These are phyloP conservation scores for Sebastes schlegelii DNA, from an alignment of 2,113 vertebrate species.

Conservation along the genomic window DNA sequence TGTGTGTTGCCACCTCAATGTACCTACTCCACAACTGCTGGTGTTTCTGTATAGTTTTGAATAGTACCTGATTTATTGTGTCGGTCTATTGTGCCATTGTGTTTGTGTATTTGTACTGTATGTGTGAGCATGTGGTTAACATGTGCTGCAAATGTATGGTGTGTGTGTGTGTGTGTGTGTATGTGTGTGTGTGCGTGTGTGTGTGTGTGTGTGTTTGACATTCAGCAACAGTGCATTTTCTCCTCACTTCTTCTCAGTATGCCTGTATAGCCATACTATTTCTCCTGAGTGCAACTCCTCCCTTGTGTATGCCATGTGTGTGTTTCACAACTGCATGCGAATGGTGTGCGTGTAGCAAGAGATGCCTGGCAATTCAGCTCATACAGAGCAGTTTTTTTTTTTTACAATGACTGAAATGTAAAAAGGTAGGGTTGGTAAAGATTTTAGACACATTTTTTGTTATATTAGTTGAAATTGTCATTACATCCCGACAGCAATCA, in stretches of 20 bases:
- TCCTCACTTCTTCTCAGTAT: not conserved
- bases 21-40: too few relatives aligned
- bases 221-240: conserved; percentile 8
- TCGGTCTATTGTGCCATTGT: not conserved
- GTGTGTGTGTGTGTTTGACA: conserved; percentile 2
- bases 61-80: not conserved
- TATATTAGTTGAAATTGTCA: too few relatives aligned
- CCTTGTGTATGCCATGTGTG: conserved; percentile 22
- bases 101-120: conserved; percentile 13
- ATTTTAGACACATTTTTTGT: too few relatives aligned
- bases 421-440: too few relatives aligned
- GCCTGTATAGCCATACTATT: not conserved
- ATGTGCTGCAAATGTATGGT: conserved; percentile 6
- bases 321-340: conserved; percentile 37
- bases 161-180: not conserved
- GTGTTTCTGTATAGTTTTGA: not conserved
- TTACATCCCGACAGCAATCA: too few relatives aligned
- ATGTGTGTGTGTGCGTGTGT: conserved; percentile 4
- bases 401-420: too few relatives aligned
- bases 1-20: not conserved
- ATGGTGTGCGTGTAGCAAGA: not conserved
- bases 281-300: not conserved
- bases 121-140: conserved; percentile 11
- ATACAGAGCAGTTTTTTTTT: too few relatives aligned
- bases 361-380: conserved; percentile 2